These are phyloP conservation scores for Ctenodactylus gundi DNA, from an alignment of 2,113 vertebrate genomes.

Conservation along the genomic window DNA sequence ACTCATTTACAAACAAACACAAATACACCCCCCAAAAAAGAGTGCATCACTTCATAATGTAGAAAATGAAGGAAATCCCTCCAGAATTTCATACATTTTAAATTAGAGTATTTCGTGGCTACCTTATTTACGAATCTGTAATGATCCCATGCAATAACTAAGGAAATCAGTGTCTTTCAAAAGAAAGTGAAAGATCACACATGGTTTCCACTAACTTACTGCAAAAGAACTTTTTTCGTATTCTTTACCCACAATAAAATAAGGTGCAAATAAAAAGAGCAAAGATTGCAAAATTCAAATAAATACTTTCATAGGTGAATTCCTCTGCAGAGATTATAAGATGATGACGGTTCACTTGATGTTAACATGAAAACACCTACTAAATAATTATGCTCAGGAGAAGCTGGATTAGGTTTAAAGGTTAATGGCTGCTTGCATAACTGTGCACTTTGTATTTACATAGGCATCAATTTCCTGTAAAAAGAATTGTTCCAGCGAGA, in stretches of 20 bases:
- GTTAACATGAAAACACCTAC: slow-evolving; percentile 12
- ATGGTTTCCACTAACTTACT: neutral
- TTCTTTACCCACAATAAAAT: neutral
- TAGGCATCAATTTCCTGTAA: neutral
- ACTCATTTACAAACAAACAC: neutral
- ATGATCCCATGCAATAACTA: neutral
- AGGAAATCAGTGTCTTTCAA: neutral
- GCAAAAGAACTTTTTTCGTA: neutral
- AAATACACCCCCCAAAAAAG: neutral
- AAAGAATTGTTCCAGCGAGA: neutral
- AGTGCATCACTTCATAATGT: neutral
- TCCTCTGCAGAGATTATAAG: neutral
- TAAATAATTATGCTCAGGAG: slow-evolving; percentile 27
- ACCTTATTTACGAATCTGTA: neutral
- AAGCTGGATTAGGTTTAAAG: neutral
- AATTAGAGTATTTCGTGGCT: neutral
- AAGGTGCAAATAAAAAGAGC: neutral
- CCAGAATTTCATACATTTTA: neutral
- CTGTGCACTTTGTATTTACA: neutral
- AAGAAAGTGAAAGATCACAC: neutral
- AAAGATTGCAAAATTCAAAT: neutral
- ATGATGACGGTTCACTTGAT: slow-evolving; percentile 19
- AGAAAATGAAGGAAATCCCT: neutral
- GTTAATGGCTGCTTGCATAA: slow-evolving; percentile 41
- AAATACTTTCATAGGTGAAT: neutral